Conservation (phyloP, 2,113 vertebrate genomes). For the Phyllostomus discolor region DNA sequence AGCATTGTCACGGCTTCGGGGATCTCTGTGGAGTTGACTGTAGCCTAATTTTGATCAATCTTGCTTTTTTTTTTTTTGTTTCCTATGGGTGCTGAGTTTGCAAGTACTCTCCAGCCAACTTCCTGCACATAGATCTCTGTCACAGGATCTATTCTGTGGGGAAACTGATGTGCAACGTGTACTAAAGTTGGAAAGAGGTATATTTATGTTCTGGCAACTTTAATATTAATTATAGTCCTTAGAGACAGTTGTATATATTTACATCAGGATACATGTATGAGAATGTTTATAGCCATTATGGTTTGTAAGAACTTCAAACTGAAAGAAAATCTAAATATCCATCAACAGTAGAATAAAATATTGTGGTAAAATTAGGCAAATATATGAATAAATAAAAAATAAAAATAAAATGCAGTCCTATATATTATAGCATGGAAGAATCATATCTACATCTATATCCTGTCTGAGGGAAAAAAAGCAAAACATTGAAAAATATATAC, state of each 20-base stretch:
- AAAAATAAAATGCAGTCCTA: not conserved
- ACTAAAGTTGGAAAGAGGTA: not conserved
- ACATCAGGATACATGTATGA: not conserved
- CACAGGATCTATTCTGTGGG: not conserved
- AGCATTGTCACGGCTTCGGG: not conserved
- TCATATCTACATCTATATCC: not conserved
- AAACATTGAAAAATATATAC: not conserved
- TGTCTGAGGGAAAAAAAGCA: not conserved
- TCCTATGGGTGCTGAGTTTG: not conserved
- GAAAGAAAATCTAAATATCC: not conserved
- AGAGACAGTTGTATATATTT: not conserved
- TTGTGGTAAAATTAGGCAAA: not conserved
- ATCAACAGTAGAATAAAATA: not conserved
- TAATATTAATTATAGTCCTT: not conserved
- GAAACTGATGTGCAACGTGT: not conserved
- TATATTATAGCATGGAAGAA: not conserved
- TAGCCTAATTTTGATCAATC: not conserved
- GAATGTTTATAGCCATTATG: not conserved
- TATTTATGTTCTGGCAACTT: not conserved
- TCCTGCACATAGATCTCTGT: not conserved
- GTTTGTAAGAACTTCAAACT: not conserved
- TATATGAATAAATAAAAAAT: not conserved
- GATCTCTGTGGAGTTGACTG: not conserved
- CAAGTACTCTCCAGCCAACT: not conserved
- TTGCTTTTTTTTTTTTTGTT: not conserved